These are phyloP conservation scores for Philotrypesis tridentata DNA, from an alignment of 1,140 invertebrate species.

Conservation along the genomic window DNA sequence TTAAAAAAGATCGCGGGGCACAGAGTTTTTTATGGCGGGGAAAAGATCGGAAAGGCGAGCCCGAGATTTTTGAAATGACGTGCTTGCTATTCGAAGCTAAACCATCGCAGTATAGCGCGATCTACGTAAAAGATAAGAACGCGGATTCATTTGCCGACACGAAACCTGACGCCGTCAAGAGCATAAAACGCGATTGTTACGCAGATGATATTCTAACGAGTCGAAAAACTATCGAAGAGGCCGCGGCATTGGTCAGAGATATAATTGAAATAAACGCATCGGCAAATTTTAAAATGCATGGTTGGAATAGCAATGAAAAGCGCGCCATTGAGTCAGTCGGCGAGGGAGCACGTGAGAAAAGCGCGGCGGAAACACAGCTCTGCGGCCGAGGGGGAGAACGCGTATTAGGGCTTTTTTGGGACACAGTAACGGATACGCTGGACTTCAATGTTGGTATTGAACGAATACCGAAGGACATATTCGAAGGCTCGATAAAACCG, in stretches of 20 bases:
- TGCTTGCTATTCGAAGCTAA: not conserved
- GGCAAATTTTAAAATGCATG: conserved; percentile 29
- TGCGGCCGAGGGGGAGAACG: conserved; percentile 1
- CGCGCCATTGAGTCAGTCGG: not conserved
- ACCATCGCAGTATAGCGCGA: not conserved
- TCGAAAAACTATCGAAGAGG: conserved; percentile 45
- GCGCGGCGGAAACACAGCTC: not conserved
- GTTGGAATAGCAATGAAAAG: conserved; percentile 24
- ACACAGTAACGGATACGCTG: not conserved
- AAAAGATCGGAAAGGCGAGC: not conserved
- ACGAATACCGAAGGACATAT: not conserved
- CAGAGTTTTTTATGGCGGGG: not conserved
- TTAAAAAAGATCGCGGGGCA: not conserved
- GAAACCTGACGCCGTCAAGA: conserved; percentile 53
- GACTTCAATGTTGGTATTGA: conserved; percentile 19
- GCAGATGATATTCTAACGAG: conserved; percentile 62
- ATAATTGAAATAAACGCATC: conserved; percentile 54
- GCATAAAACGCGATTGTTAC: conserved; percentile 57
- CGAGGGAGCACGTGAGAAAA: not conserved
- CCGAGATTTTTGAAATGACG: not conserved
- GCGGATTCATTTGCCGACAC: conserved; percentile 32
- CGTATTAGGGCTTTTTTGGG: conserved; percentile 30
- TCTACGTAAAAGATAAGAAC: not conserved
- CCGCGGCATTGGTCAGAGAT: conserved; percentile 46
- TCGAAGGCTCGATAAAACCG: conserved; percentile 37